Percentiles rank a stretch among this genome's conserved stretches.
Conservation (phyloP, 2,888 invertebrate species). For the Anaspis maculata region DNA sequence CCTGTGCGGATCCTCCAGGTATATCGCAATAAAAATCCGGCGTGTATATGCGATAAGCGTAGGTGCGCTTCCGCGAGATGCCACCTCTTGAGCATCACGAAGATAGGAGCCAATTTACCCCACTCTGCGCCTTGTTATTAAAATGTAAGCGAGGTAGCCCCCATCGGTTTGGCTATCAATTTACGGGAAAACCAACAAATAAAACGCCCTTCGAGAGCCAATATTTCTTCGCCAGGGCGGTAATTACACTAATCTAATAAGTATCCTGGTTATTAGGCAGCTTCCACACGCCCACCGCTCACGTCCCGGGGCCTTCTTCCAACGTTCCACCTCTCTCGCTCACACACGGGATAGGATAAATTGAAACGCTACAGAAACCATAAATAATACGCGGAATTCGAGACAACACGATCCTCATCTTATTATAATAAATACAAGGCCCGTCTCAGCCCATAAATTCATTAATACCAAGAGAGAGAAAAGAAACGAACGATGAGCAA, state of each 20-base stretch:
- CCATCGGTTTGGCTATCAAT: neutral
- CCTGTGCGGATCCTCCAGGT: too few relatives aligned
- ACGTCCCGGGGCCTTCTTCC: conserved; percentile 12
- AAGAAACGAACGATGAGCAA: too few relatives aligned
- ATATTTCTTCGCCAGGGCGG: conserved; percentile 24
- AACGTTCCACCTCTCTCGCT: conserved; percentile 12
- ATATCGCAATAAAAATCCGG: too few relatives aligned
- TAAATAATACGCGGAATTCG: conserved; percentile 41
- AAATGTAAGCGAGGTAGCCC: neutral
- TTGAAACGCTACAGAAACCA: conserved; percentile 40
- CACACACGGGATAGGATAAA: conserved; percentile 35
- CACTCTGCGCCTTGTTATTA: too few relatives aligned
- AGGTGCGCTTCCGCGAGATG: too few relatives aligned
- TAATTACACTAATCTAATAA: conserved; percentile 41
- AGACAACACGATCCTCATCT: conserved; percentile 36
- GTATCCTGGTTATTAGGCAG: conserved; percentile 34
- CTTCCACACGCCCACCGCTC: conserved; percentile 40
- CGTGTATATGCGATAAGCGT: too few relatives aligned
- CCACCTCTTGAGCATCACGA: too few relatives aligned
- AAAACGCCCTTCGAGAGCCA: conserved; percentile 15
- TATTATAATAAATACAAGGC: conserved; percentile 36
- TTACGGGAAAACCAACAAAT: conserved; percentile 13
- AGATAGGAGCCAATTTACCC: too few relatives aligned
- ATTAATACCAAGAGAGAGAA: too few relatives aligned
- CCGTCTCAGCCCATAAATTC: conserved; percentile 26